Evolutionary conservation across 1,140 invertebrate genomes (phyloP).

Genomic region (Apis dorsata): DNA sequence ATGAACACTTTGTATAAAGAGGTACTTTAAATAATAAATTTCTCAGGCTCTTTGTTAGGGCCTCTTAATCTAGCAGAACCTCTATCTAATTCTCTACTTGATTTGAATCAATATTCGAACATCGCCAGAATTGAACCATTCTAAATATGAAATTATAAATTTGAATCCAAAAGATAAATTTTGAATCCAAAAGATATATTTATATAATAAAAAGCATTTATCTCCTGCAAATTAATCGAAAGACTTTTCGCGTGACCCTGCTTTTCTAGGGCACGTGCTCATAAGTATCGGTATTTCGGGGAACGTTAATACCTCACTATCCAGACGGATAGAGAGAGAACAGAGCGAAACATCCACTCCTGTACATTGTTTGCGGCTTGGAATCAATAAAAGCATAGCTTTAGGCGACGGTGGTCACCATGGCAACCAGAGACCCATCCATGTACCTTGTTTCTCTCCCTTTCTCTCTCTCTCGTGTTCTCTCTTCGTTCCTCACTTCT

Average conservation of each 20-base stretch:
- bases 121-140: too few species aligned
- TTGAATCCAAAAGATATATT: background rate
- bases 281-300: constrained; percentile 73
- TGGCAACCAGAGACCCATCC: constrained; percentile 78
- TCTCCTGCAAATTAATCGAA: constrained; percentile 52
- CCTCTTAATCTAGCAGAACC: too few species aligned
- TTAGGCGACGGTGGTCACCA: constrained; percentile 79
- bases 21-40: too few species aligned
- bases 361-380: constrained; percentile 81
- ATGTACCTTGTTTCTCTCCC: constrained; percentile 58
- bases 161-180: too few species aligned
- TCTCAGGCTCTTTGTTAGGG: too few species aligned
- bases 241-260: constrained; percentile 49
- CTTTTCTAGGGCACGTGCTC: constrained; percentile 71
- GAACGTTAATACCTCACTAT: constrained; percentile 76
- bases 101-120: too few species aligned
- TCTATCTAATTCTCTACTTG: too few species aligned
- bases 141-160: too few species aligned
- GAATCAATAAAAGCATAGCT: constrained; percentile 81
- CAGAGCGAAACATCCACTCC: constrained; percentile 79
- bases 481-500: background rate
- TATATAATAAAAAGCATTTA: too few species aligned
- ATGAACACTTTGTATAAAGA: too few species aligned
- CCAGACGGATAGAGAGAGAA: constrained; percentile 77
- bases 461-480: constrained; percentile 12